Evolutionary conservation across 2,113 vertebrate genomes (phyloP), one percentile per base, ranked within the genome.

Genomic region (Ranitomeya variabilis): DNA sequence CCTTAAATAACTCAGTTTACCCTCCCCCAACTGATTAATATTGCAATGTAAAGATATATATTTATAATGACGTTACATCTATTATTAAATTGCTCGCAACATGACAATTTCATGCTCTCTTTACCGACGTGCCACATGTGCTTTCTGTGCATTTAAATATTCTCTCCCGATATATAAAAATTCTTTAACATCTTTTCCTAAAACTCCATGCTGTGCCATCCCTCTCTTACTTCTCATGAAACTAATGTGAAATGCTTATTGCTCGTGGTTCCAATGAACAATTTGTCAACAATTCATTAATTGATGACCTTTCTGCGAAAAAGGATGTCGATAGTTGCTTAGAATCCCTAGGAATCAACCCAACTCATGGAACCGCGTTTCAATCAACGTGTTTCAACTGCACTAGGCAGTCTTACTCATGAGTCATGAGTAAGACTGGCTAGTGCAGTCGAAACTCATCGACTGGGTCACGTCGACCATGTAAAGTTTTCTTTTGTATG

Each of bases 101-200:
- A 81, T 80, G 80, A 8, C 57, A 81, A 81, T 81, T 81, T 81
- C 57, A 81, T 81, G 80, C 80, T 81, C 80, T 37, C 26, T 37
- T 81, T 81, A 37, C 19, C 23, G 19, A 37, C 15, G 10, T 16
- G 55, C 59, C 16, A 16, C 55, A 31, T 80, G 79, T 31, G 6
- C 57, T 60, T 31, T 23, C 8, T 45, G 31, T 73, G 31, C 67
- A 26, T 73, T 31, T 16, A 74, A 16, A 45, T 19, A 74, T 45
- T 2, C 7, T 0, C 45, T 45, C 31, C 7, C 71, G 6, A 52
- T 76, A 69, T 26, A 69, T 69, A 69, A 69, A 10, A 69, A 26
- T 26, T 69, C 21, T 2, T 8, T 2, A 67, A 8, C 21, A 67
- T 23, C 7, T 67, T n/a, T 23, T n/a, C n/a, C 26, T 26, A 69